Evolutionary conservation across 2,113 vertebrate genomes (phyloP).

Genomic region (Empidonax alnorum): DNA sequence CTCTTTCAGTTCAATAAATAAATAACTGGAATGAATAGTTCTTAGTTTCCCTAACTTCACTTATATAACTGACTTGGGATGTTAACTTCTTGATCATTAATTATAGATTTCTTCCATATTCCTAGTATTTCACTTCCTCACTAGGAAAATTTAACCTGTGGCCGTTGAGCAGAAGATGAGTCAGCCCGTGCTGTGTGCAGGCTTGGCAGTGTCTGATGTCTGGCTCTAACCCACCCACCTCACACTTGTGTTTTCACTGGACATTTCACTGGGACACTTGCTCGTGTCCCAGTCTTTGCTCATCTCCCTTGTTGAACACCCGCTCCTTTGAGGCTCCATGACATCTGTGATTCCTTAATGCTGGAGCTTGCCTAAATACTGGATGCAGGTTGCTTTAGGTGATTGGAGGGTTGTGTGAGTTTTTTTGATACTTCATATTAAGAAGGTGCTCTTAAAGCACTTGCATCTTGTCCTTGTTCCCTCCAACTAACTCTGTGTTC

Average conservation of each 20-base stretch:
- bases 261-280: too few relatives aligned
- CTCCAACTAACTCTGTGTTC: fast-evolving
- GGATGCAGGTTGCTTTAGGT: fast-evolving
- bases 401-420: not conserved
- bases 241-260: not conserved
- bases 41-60: constrained; percentile 68
- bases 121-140: not conserved
- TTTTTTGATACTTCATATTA: not conserved
- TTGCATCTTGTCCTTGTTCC: not conserved
- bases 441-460: not conserved
- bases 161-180: not conserved
- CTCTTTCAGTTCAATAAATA: constrained; percentile 83
- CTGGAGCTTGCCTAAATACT: not conserved
- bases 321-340: not conserved
- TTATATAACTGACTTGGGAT: constrained; percentile 3
- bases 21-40: constrained; percentile 74
- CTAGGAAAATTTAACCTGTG: not conserved
- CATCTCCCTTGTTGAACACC: too few relatives aligned
- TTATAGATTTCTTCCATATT: not conserved
- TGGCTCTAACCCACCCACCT: not conserved
- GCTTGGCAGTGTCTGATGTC: not conserved
- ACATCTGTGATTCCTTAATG: not conserved
- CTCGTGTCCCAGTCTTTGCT: not conserved
- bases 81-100: not conserved
- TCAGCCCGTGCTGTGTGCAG: not conserved